Conservation (phyloP, 2,113 vertebrate genomes). For the Pseudorectes ferrugineus region DNA sequence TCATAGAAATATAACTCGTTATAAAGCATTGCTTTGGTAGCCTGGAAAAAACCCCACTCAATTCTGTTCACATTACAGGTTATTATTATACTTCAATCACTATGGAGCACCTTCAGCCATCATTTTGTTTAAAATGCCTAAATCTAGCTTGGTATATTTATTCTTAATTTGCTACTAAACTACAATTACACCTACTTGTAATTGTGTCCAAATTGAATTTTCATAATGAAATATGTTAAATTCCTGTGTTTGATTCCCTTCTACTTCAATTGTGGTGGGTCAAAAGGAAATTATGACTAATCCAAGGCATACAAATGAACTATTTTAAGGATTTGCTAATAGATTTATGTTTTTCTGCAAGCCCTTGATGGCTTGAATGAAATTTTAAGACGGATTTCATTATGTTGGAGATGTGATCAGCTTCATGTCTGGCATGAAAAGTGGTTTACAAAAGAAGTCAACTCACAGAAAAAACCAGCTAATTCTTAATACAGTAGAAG, state of each 20-base stretch:
- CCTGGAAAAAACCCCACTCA: background rate
- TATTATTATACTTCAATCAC: background rate
- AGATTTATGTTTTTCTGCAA: constrained; percentile 74
- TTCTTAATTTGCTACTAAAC: background rate
- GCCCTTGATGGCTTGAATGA: constrained; percentile 73
- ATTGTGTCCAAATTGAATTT: background rate
- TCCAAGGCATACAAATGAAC: background rate
- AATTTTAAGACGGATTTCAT: constrained; percentile 68
- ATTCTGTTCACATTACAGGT: background rate
- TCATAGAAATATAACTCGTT: background rate
- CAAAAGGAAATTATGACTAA: background rate
- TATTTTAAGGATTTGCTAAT: constrained; percentile 73
- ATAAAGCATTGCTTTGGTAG: background rate
- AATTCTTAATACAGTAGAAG: background rate
- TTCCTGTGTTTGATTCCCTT: background rate
- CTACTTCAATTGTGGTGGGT: background rate
- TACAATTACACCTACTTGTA: background rate
- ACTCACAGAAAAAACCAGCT: background rate
- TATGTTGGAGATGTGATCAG: constrained; percentile 33
- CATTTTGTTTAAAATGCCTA: background rate
- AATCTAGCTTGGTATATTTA: background rate
- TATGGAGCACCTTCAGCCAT: background rate
- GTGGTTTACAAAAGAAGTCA: background rate
- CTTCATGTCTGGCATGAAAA: constrained; percentile 70
- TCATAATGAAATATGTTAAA: background rate